Conservation (phyloP, 2,113 vertebrate genomes). For the Elgaria multicarinata region DNA sequence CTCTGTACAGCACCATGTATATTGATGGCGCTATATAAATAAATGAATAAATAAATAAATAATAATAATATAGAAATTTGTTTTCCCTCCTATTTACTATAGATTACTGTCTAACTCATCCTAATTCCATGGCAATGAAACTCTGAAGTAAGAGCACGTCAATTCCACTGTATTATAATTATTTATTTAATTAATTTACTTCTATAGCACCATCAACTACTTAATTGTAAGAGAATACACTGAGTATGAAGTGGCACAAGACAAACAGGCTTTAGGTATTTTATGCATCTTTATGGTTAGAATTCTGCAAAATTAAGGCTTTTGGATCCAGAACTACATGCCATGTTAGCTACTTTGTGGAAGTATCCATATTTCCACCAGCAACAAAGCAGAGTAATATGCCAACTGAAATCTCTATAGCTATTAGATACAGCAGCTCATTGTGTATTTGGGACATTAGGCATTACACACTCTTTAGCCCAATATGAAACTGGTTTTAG, state of each 20-base stretch:
- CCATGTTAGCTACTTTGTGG: background rate
- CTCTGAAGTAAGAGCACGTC: background rate
- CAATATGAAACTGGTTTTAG: background rate
- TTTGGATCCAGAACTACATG: background rate
- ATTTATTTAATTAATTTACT: too few relatives aligned
- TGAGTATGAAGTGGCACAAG: too few relatives aligned
- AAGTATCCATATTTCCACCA: background rate
- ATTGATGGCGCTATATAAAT: too few relatives aligned
- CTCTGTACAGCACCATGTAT: too few relatives aligned
- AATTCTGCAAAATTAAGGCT: background rate
- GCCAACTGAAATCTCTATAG: background rate
- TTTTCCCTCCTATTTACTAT: background rate
- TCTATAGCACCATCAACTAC: too few relatives aligned
- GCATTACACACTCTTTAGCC: background rate
- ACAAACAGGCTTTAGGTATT: too few relatives aligned
- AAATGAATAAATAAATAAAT: too few relatives aligned
- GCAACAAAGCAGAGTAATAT: background rate
- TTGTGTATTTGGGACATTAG: background rate
- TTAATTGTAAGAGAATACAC: too few relatives aligned
- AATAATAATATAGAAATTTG: too few relatives aligned
- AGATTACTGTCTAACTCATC: background rate
- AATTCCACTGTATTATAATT: background rate
- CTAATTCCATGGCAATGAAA: background rate
- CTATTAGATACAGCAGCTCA: background rate
- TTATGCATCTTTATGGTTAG: too few relatives aligned